phyloP scores from a whole-genome alignment of 2,797 vertebrate species.

The Florisuga fusca region DNA sequence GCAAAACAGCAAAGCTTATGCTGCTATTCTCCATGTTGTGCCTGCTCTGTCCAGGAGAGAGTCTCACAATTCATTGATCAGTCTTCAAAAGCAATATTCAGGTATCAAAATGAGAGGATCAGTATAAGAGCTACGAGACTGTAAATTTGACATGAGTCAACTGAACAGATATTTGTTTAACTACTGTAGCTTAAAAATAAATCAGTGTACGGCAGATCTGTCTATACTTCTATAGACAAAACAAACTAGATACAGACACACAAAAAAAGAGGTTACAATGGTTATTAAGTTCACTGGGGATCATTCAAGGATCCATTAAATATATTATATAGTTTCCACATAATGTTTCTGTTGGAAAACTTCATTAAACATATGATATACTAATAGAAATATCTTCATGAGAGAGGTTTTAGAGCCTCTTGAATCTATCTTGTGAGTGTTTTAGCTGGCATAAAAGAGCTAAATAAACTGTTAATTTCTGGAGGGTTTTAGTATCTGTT shows the following conservation, averaged over 20 bases:
- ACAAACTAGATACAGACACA: too few relatives aligned
- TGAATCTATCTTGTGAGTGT: background rate
- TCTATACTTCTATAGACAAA: background rate
- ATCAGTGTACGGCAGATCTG: background rate
- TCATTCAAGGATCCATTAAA: background rate
- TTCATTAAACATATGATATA: background rate
- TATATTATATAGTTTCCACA: background rate
- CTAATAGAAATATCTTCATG: background rate
- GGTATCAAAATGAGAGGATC: background rate
- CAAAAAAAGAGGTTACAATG: background rate
- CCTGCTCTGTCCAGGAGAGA: background rate
- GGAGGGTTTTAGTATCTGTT: too few relatives aligned
- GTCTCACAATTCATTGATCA: background rate
- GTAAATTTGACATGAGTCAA: background rate
- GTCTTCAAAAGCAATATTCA: background rate
- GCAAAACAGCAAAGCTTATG: background rate
- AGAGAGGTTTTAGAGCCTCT: background rate
- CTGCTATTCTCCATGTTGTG: background rate
- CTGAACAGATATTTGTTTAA: background rate
- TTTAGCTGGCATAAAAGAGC: background rate
- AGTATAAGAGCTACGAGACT: background rate
- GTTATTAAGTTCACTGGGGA: background rate
- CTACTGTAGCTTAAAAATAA: background rate
- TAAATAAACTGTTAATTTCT: background rate
- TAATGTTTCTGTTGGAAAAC: background rate